phyloP scores from a whole-genome alignment of 2,888 invertebrate genomes.

The Tenodera sinensis region DNA sequence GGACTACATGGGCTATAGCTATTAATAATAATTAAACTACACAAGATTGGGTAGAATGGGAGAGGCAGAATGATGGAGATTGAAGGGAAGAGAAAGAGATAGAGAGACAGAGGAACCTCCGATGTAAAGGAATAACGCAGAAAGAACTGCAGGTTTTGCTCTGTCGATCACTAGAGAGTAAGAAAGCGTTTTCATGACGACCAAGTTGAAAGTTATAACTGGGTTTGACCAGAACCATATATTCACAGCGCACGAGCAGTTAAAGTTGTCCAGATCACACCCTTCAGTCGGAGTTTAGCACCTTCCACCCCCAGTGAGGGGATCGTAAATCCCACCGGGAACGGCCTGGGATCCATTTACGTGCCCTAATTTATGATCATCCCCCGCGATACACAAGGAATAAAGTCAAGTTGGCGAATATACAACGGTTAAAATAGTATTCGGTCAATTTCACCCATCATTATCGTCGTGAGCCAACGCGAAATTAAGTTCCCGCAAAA shows the following conservation, averaged over 20 bases:
- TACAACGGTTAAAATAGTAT: neutral
- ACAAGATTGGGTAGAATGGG: too few relatives aligned
- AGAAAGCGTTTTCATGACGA: neutral
- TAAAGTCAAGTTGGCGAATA: neutral
- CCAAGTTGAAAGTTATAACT: neutral
- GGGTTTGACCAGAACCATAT: neutral
- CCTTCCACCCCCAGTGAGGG: neutral
- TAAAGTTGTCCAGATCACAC: neutral
- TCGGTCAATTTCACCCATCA: neutral
- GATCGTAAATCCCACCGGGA: neutral
- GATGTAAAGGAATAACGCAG: too few relatives aligned
- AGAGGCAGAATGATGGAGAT: too few relatives aligned
- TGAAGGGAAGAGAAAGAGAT: too few relatives aligned
- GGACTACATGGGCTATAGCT: too few relatives aligned
- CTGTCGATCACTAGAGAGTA: neutral
- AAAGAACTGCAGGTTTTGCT: too few relatives aligned
- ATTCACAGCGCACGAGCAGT: neutral
- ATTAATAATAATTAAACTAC: too few relatives aligned
- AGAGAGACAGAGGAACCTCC: too few relatives aligned
- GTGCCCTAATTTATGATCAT: neutral
- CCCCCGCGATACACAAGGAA: neutral
- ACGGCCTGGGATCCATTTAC: neutral
- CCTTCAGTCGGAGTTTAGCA: neutral
- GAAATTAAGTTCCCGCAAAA: neutral
- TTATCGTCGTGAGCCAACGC: neutral